phyloP scores from a whole-genome alignment of 2,113 vertebrate genomes.

The Onychorhynchus coronatus region DNA sequence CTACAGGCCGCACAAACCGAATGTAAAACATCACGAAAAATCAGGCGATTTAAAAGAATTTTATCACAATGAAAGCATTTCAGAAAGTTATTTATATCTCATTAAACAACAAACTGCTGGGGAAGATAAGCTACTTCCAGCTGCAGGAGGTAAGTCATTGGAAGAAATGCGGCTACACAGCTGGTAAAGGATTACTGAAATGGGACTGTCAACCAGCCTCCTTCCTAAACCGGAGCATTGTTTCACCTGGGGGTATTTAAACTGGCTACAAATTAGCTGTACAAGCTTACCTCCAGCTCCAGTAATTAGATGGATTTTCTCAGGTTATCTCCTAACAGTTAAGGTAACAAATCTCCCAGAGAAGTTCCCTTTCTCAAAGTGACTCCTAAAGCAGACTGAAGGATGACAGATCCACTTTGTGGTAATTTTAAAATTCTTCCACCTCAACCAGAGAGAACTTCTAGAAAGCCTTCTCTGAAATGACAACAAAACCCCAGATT shows the following conservation, averaged over 20 bases:
- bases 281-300: not conserved
- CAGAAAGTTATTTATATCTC: not conserved
- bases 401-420: not conserved
- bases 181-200: not conserved
- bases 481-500: not conserved
- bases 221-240: not conserved
- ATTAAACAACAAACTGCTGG: not conserved
- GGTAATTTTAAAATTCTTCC: not conserved
- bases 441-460: not conserved
- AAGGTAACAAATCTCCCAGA: accelerated
- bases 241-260: not conserved
- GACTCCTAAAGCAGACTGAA: not conserved
- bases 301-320: not conserved
- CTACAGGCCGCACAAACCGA: not conserved
- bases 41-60: not conserved
- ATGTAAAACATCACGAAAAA: not conserved
- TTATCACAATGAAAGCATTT: not conserved
- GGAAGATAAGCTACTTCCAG: not conserved
- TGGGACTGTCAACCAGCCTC: not conserved
- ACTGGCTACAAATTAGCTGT: not conserved
- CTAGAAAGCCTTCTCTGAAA: not conserved
- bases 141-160: not conserved
- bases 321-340: not conserved
- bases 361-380: not conserved
- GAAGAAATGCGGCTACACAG: not conserved